A percentile compares a stretch with the other conserved stretches of the same genome.
These are phyloP conservation scores for Festucalex cinctus DNA, from an alignment of 2,113 vertebrate genomes.

Conservation along the genomic window DNA sequence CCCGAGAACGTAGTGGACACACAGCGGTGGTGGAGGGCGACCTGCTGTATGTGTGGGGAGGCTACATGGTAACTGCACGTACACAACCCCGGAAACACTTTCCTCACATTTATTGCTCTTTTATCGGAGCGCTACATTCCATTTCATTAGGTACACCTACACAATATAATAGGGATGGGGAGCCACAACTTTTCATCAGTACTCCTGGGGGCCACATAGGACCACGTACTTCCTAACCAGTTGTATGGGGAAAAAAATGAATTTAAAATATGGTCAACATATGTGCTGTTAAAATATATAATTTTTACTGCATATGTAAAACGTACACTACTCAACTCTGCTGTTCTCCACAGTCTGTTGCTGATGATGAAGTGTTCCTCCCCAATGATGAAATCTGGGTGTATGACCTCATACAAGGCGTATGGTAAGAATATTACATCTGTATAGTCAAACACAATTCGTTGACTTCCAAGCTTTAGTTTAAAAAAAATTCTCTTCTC, in stretches of 20 bases:
- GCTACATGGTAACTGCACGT: constrained; percentile 81
- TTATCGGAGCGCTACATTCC: too few species aligned
- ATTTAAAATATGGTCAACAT: too few species aligned
- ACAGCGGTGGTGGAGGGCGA: constrained; percentile 82
- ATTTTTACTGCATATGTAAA: too few species aligned
- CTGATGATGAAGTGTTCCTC: constrained; percentile 88
- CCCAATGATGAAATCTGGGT: constrained; percentile 92
- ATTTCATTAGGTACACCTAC: too few species aligned
- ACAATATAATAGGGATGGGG: too few species aligned
- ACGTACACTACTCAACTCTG: not conserved
- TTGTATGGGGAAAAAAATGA: too few species aligned
- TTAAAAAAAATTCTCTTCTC: constrained; percentile 35
- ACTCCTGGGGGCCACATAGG: too few species aligned
- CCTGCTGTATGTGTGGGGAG: constrained; percentile 89
- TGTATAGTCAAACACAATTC: not conserved
- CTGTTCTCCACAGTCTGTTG: constrained; percentile 78
- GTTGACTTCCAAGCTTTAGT: not conserved
- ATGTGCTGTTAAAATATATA: too few species aligned
- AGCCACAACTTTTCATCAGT: too few species aligned
- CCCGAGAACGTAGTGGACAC: constrained; percentile 90
- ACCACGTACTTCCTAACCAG: too few species aligned
- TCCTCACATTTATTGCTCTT: not conserved
- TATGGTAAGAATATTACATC: constrained; percentile 77
- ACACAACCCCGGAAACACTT: not conserved
- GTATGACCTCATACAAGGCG: constrained; percentile 84